phyloP scores from a whole-genome alignment of 2,113 vertebrate genomes.

The Eulacestoma nigropectus region DNA sequence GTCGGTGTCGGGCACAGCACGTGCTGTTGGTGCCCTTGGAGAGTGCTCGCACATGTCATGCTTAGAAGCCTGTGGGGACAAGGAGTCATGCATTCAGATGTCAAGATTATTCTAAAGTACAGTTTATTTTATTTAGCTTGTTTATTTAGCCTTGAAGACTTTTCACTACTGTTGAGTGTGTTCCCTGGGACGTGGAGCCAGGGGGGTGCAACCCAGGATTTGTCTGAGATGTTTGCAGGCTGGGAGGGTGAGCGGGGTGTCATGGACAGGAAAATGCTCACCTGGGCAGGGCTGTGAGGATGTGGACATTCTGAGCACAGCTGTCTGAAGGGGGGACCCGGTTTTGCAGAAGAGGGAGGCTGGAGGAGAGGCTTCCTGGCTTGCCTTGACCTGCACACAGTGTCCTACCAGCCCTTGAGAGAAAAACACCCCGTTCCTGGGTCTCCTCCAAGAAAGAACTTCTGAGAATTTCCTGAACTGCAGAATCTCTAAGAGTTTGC shows the following conservation, averaged over 20 bases:
- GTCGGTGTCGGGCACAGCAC: not conserved
- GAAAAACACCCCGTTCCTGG: not conserved
- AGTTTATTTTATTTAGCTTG: not conserved
- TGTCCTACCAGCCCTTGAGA: not conserved
- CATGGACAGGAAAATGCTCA: not conserved
- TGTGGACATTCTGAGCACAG: not conserved
- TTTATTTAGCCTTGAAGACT: not conserved
- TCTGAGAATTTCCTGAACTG: not conserved
- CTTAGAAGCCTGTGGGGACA: not conserved
- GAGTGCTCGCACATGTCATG: not conserved
- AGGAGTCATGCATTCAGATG: not conserved
- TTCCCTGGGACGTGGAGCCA: not conserved
- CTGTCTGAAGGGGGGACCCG: not conserved
- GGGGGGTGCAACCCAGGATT: not conserved
- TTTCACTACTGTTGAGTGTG: rapidly evolving
- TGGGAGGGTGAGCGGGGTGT: not conserved
- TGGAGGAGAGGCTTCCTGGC: not conserved
- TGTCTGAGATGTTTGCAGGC: not conserved
- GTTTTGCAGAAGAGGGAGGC: not conserved
- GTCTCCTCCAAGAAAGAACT: not conserved
- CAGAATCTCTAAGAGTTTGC: not conserved
- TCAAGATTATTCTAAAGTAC: not conserved
- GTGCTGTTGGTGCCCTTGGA: not conserved
- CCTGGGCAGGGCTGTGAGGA: not conserved
- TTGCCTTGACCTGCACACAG: not conserved